Percentiles rank a stretch among this genome's conserved stretches.
phyloP scores from a whole-genome alignment of 2,797 vertebrate genomes.

The Molossus molossus region DNA sequence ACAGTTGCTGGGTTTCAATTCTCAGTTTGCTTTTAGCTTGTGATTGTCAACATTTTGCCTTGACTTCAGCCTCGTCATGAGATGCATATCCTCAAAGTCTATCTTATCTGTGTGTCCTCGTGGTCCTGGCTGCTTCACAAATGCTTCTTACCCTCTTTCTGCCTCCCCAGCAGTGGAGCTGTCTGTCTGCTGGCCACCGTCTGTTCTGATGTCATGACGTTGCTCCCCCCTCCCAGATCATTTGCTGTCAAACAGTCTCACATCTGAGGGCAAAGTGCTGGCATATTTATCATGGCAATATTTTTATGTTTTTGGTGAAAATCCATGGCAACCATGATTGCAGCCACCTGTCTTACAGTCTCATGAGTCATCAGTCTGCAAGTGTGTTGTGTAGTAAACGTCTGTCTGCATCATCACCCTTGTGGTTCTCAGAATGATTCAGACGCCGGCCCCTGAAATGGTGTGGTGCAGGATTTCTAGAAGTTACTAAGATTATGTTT shows the following conservation, averaged over 20 bases:
- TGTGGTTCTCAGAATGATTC: slow-evolving; percentile 68
- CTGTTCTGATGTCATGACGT: not conserved
- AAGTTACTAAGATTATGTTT: not conserved
- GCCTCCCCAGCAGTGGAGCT: not conserved
- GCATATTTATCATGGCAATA: not conserved
- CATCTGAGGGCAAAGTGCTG: not conserved
- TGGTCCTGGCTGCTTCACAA: not conserved
- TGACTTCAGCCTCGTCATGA: not conserved
- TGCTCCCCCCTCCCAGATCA: not conserved
- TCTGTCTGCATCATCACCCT: not conserved
- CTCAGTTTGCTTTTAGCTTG: not conserved
- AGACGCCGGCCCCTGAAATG: not conserved
- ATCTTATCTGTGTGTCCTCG: not conserved
- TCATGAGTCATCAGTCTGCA: not conserved
- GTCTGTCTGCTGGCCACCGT: not conserved
- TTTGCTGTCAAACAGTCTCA: not conserved
- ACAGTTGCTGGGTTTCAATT: slow-evolving; percentile 37
- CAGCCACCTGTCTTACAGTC: not conserved
- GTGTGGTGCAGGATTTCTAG: not conserved
- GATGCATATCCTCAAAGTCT: not conserved
- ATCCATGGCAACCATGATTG: slow-evolving; percentile 52
- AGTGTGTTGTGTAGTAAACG: not conserved
- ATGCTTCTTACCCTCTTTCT: not conserved
- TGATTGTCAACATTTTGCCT: not conserved
- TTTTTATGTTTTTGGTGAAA: slow-evolving; percentile 54